Percentiles rank a stretch among this genome's conserved stretches.
Conservation (phyloP, 2,113 vertebrate species). For the Orcinus orca region DNA sequence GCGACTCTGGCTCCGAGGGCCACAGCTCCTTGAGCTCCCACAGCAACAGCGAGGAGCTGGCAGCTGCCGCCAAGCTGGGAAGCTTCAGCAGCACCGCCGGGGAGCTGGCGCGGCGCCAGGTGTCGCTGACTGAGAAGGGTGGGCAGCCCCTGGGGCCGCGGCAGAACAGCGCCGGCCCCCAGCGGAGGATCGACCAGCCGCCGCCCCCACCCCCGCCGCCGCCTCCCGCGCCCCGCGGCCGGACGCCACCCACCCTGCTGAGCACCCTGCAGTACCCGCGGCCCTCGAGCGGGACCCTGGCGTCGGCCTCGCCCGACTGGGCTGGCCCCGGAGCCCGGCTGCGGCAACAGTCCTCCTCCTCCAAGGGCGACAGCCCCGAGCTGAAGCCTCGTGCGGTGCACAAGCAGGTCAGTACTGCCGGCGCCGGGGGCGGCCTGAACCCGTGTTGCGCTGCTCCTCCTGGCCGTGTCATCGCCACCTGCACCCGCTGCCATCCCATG, state of each 20-base stretch:
- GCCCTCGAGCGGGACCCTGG: conserved; percentile 91
- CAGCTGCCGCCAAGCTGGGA: conserved; percentile 82
- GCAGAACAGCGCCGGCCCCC: conserved; percentile 95
- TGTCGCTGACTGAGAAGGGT: conserved; percentile 91
- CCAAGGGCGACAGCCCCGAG: conserved; percentile 97
- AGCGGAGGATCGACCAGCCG: conserved; percentile 95
- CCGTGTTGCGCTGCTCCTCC: not conserved
- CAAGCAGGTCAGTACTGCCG: conserved; percentile 89
- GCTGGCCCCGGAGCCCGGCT: conserved; percentile 90
- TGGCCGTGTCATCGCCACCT: conserved; percentile 31
- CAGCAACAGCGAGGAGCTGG: conserved; percentile 95
- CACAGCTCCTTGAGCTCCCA: conserved; percentile 98
- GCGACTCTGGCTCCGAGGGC: conserved; percentile 96
- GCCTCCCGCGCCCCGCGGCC: conserved; percentile 87
- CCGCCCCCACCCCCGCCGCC: conserved; percentile 81
- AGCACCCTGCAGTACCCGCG: conserved; percentile 91
- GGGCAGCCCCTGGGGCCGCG: conserved; percentile 90
- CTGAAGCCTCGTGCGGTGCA: conserved; percentile 93
- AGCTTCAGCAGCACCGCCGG: conserved; percentile 84
- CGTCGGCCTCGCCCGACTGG: conserved; percentile 94
- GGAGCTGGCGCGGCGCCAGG: conserved; percentile 92
- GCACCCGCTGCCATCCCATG: conserved; percentile 64
- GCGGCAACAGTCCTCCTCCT: conserved; percentile 95
- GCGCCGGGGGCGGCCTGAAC: not conserved
- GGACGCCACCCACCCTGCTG: conserved; percentile 92